These are phyloP conservation scores for Drosophila flavopinicola DNA, from an alignment of 2,888 invertebrate species.

Conservation along the genomic window DNA sequence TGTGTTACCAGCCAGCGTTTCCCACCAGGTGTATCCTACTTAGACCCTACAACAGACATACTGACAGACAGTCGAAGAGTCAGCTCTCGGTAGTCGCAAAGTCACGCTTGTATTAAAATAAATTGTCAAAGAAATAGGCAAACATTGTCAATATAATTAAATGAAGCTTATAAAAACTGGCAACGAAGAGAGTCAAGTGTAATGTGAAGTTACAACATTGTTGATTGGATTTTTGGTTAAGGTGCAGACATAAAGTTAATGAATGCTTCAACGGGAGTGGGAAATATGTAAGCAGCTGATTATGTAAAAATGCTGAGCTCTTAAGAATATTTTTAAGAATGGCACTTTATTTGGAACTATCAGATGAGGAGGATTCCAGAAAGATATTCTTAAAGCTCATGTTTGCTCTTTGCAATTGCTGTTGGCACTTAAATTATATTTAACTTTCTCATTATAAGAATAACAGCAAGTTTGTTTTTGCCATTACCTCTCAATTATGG, in stretches of 20 bases:
- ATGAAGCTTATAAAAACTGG: constrained; percentile 63
- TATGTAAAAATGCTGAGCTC: no score
- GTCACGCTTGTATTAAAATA: constrained; percentile 39
- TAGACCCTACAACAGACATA: not conserved
- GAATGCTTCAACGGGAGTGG: constrained; percentile 9
- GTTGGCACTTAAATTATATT: not conserved
- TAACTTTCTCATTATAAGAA: not conserved
- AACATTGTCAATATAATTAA: constrained; percentile 76
- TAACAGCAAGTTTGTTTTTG: constrained; percentile 1
- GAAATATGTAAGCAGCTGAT: not conserved
- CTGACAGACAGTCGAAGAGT: not conserved
- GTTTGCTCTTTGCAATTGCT: not conserved
- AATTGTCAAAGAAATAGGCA: constrained; percentile 48
- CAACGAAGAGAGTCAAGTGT: not conserved
- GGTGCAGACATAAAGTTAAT: constrained; percentile 45
- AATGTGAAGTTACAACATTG: constrained; percentile 33
- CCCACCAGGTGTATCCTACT: not conserved
- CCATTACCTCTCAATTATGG: constrained; percentile 19
- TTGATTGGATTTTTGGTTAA: constrained; percentile 59
- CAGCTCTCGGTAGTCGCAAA: constrained; percentile 14
- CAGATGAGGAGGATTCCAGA: no score
- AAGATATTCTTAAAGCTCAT: no score
- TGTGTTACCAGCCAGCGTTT: constrained; percentile 9
- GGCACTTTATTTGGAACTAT: no score
- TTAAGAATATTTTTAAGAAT: no score